Percentiles rank a stretch among this genome's conserved stretches.
Conservation (phyloP, 2,113 vertebrate genomes). For the Triplophysa tibetana region DNA sequence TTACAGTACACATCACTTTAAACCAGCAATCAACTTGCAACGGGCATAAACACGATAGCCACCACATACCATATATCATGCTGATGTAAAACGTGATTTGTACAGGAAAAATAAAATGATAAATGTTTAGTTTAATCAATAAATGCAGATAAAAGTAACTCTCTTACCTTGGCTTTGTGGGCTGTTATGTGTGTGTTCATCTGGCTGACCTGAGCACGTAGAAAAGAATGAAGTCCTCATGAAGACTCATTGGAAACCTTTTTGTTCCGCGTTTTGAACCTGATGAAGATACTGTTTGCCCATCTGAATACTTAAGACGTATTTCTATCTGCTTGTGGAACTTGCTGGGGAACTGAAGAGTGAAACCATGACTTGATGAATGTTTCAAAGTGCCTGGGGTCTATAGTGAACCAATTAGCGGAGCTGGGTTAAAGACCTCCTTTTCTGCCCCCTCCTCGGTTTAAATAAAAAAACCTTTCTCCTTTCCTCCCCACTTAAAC, state of each 20-base stretch:
- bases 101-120: neutral
- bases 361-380: conserved; percentile 5
- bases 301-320: neutral
- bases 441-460: conserved; percentile 16
- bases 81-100: neutral
- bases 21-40: no score
- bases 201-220: conserved; percentile 59
- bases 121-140: no score
- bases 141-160: neutral
- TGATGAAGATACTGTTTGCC: conserved; percentile 18
- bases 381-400: neutral
- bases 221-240: conserved; percentile 58
- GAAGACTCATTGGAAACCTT: conserved; percentile 61
- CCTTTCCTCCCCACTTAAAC: neutral
- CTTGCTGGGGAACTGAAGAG: neutral
- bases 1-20: no score
- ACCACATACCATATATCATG: neutral
- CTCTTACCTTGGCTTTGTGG: conserved; percentile 64
- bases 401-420: conserved; percentile 1
- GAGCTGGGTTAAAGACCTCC: conserved; percentile 15
- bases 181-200: conserved; percentile 64
- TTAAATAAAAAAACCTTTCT: conserved; percentile 10
- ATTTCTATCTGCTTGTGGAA: neutral
- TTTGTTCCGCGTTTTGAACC: conserved; percentile 12
- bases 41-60: no score